Base-by-base conservation (phyloP, 2,888 invertebrate species). In the Ctena decussata region DNA sequence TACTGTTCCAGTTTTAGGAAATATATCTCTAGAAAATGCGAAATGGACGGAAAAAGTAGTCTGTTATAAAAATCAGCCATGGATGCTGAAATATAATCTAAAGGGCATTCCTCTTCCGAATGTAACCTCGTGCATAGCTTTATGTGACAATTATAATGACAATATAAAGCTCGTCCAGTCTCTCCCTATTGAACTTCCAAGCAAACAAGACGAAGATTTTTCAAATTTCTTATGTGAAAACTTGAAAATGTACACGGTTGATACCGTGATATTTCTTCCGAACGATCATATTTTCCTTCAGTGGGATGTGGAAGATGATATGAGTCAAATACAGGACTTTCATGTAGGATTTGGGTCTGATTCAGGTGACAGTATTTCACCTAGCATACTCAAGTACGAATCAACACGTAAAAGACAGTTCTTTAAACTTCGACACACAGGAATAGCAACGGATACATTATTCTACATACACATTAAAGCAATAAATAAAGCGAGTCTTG, bases 321-420 rank as follows among this genome's bases (percentile, higher is more conserved):
- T 82, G n/a, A 90, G 88, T 82, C 90, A 92, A 60, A 90, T 92
- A 21, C 65, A 80, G 12, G 83, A 90, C 35, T 80, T 74, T 35
- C 75, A 53, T 32, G 77, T 92, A 21, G 92, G 91, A 0, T 77
- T 92, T 76, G 86, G 89, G 0, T 39, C 27, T 12, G 74, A 79
- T 12, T 8, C n/a, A 11, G 35, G 75, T 0, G 65, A 60, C 3
- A n/a, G 44, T 5, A 53, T 30, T 11, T 35, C 46, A 15, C 90
- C 91, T 32, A 77, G 77, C 44, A 60, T 91, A 12, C 57, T 84
- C 11, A 84, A 53, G 12, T 92, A 85, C 57, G 44, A 53, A 11
- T 73, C 90, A 27, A 85, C 88, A 12, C 74, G 85, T 32, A 65
- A 78, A 11, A 79, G 85, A 21, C 35, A 70, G 12, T 73, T 32